Percentiles rank a stretch among this genome's conserved stretches.
These are phyloP conservation scores for Ammodytes dubius DNA, from an alignment of 2,113 vertebrate genomes.

Conservation along the genomic window DNA sequence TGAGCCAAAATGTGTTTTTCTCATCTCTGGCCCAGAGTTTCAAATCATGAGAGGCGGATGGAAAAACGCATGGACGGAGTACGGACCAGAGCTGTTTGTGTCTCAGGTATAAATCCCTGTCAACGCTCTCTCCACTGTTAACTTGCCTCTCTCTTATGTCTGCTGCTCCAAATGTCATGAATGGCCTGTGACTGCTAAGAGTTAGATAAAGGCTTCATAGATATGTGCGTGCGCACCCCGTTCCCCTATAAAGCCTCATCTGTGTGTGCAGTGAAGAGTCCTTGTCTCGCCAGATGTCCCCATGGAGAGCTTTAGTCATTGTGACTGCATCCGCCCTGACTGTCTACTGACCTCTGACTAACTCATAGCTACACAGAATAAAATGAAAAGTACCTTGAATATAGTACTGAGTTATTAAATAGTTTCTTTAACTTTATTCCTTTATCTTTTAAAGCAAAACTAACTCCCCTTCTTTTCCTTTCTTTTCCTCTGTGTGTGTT, in stretches of 20 bases:
- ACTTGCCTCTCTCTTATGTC: slow-evolving; percentile 20
- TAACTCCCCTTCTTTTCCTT: slow-evolving; percentile 59
- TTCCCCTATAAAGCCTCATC: slow-evolving; percentile 72
- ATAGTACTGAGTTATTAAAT: neutral
- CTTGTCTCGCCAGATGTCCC: slow-evolving; percentile 77
- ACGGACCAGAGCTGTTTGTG: slow-evolving; percentile 91
- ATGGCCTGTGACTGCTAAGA: slow-evolving; percentile 45
- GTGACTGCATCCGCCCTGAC: slow-evolving; percentile 48
- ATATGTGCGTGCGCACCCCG: slow-evolving; percentile 33
- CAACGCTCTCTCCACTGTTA: neutral
- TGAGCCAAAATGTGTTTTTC: slow-evolving; percentile 13
- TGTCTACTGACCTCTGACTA: slow-evolving; percentile 59
- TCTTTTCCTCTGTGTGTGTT: slow-evolving; percentile 39
- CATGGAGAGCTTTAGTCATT: slow-evolving; percentile 78
- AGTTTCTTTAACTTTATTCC: neutral
- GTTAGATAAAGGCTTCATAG: slow-evolving; percentile 63
- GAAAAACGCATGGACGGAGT: slow-evolving; percentile 92
- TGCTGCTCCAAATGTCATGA: slow-evolving; percentile 59
- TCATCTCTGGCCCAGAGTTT: slow-evolving; percentile 85
- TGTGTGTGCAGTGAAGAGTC: slow-evolving; percentile 74
- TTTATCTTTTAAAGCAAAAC: slow-evolving; percentile 23
- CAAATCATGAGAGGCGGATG: slow-evolving; percentile 93
- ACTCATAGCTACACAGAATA: slow-evolving; percentile 22
- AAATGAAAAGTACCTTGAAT: slow-evolving; percentile 12
- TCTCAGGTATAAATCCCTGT: slow-evolving; percentile 89